phyloP scores from a whole-genome alignment of 2,113 vertebrate species.

The Hypanus sabinus region DNA sequence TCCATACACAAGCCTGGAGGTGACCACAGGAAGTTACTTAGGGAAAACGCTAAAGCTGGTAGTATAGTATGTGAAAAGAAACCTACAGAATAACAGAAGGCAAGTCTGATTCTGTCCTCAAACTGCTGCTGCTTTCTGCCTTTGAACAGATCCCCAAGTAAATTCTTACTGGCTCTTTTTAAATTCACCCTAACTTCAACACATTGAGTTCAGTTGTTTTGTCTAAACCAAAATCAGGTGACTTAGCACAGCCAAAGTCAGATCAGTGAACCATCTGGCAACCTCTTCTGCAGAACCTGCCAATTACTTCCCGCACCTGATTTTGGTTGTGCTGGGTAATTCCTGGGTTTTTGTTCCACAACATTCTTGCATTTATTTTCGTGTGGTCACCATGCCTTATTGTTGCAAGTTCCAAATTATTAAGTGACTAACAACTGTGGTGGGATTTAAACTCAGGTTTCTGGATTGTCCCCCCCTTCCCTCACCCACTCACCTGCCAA shows the following conservation, averaged over 20 bases:
- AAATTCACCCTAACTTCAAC: neutral
- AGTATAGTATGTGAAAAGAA: neutral
- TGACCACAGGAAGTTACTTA: neutral
- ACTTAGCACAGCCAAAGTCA: neutral
- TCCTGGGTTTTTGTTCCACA: too few species aligned
- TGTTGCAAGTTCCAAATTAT: too few species aligned
- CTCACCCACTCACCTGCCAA: too few species aligned
- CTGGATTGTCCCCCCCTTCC: too few species aligned
- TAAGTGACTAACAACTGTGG: too few species aligned
- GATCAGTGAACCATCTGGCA: neutral
- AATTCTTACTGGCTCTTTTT: neutral
- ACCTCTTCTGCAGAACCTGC: neutral
- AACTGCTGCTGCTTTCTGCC: neutral
- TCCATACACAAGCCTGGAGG: neutral
- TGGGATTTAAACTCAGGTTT: too few species aligned
- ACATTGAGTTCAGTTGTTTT: neutral
- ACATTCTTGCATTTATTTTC: too few species aligned
- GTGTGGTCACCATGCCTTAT: too few species aligned
- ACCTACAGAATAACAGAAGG: neutral
- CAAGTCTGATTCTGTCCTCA: neutral
- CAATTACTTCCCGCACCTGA: too few species aligned
- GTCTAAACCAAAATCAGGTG: neutral
- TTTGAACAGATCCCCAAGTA: neutral
- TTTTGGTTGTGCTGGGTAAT: too few species aligned
- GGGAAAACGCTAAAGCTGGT: neutral